phyloP scores from a whole-genome alignment of 2,888 invertebrate species.

The Cantharis nigra region DNA sequence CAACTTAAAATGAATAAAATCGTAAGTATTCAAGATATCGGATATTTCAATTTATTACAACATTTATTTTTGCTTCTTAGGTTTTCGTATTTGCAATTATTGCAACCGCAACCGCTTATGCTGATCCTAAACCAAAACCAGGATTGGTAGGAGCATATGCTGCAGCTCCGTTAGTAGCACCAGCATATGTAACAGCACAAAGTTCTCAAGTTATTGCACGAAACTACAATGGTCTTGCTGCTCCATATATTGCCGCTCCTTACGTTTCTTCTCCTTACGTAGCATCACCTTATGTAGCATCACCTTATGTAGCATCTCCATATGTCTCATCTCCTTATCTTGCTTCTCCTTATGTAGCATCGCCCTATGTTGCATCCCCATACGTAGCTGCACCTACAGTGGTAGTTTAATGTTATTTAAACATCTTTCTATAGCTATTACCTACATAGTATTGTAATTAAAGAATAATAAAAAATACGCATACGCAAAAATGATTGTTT shows the following conservation, averaged over 20 bases:
- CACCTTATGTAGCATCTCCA: constrained; percentile 47
- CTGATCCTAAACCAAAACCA: constrained; percentile 43
- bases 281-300: constrained; percentile 53
- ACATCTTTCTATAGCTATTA: no score
- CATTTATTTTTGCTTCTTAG: constrained; percentile 5
- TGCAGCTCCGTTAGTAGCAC: constrained; percentile 42
- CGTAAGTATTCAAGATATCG: not conserved
- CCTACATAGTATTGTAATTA: no score
- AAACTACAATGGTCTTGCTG: constrained; percentile 64
- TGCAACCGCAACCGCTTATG: constrained; percentile 40
- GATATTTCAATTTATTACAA: not conserved
- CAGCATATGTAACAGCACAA: constrained; percentile 64
- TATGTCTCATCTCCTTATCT: no score
- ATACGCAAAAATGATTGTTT: no score
- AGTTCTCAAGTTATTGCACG: constrained; percentile 68
- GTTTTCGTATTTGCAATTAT: constrained; percentile 32
- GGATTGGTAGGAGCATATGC: constrained; percentile 47
- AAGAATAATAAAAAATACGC: no score
- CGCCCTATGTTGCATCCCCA: constrained; percentile 36
- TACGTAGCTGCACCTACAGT: constrained; percentile 32
- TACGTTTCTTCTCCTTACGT: not conserved
- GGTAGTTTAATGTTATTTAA: not conserved
- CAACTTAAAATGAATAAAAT: not conserved
- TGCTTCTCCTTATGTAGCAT: not conserved
- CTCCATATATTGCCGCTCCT: constrained; percentile 3